These are phyloP conservation scores for Strix occidentalis DNA, from an alignment of 2,797 vertebrate species.

Conservation along the genomic window DNA sequence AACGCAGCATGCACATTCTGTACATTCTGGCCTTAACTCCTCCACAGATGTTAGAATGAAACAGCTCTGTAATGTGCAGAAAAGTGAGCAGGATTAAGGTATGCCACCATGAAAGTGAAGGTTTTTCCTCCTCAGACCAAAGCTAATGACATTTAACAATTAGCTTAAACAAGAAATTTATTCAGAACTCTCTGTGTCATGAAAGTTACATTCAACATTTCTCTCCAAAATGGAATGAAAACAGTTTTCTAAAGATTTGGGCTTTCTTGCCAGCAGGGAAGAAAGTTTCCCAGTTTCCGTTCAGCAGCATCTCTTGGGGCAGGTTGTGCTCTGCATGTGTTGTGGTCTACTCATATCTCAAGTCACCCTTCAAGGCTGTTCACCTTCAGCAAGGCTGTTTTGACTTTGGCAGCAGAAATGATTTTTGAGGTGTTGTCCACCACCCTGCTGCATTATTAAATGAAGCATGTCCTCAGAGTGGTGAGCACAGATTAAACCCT, in stretches of 20 bases:
- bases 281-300: background rate
- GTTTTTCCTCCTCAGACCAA: background rate
- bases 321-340: background rate
- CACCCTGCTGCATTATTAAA: background rate
- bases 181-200: background rate
- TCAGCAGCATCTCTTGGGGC: background rate
- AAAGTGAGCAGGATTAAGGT: background rate
- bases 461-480: background rate
- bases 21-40: background rate
- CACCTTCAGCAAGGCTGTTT: background rate
- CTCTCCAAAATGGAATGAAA: background rate
- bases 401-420: background rate
- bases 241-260: background rate
- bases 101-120: background rate
- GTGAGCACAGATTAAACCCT: background rate
- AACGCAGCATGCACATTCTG: background rate
- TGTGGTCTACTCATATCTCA: accelerated
- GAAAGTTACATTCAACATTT: background rate
- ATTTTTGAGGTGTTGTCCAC: background rate
- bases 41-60: background rate
- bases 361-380: background rate
- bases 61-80: background rate
- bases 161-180: background rate
- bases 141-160: background rate
- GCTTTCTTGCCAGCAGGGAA: background rate